Evolutionary conservation across 2,888 invertebrate genomes (phyloP), one percentile per base, ranked within the genome.

Genomic region (Resseliella maxima): DNA sequence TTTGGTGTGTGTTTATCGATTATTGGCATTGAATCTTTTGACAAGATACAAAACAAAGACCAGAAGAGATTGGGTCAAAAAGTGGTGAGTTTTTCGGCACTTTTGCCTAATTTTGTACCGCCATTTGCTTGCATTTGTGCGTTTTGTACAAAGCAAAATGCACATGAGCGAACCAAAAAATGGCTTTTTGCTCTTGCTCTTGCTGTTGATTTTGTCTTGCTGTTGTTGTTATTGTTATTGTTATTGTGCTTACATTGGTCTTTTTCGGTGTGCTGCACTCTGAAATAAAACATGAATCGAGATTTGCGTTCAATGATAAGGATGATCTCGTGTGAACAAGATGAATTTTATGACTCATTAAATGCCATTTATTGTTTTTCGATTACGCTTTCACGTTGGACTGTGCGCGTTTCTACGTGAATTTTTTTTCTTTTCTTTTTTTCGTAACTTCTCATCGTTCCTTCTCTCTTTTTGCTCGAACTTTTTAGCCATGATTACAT

Each of bases 281-380:
- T 21, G 50, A 72, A 72, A 27, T 8, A 72, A 31, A 72, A 31
- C 72, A 72, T 15, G 72, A 72, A 35, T 72, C 15, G 72, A 72
- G 72, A 72, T 72, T 72, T 72, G 31, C 27, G 31, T 24, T 12
- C 59, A 27, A 3, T 72, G 72, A 72, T 72, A 72, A 72, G 72
- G 35, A 72, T 72, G 31, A 31, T 72, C 35, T 72, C 72, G 72
- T 72, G 72, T 72, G 72, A 72, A 72, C 72, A 72, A 72, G 72
- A 72, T 72, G 31, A 72, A 72, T 72, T 72, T 72, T 72, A 72
- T 72, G 72, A 72, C 31, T 72, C 72, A 72, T 72, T 72, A 72
- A 72, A 72, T 72, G 72, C 72, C 72, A 72, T 31, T 72, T 72
- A 72, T 72, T 72, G 72, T 72, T 72, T 72, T 72, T 72, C 72